phyloP scores from a whole-genome alignment of 2,888 invertebrate genomes.

The Disparrhopalites patrizii region DNA sequence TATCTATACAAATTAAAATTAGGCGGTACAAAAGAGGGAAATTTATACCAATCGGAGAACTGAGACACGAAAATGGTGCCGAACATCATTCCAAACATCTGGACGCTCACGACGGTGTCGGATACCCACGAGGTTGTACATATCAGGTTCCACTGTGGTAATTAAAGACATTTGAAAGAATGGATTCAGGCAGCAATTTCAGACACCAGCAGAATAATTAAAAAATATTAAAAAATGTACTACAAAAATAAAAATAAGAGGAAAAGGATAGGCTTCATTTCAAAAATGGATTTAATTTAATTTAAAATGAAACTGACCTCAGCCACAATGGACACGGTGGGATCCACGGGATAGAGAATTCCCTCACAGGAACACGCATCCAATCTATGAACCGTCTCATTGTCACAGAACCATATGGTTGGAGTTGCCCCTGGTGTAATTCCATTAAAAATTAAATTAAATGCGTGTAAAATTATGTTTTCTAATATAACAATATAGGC shows the following conservation, averaged over 20 bases:
- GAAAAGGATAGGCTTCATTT: no score
- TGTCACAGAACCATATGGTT: constrained; percentile 6
- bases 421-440: constrained; percentile 2
- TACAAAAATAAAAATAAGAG: no score
- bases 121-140: constrained; percentile 39
- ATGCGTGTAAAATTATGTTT: no score
- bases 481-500: not conserved
- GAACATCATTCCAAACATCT: constrained; percentile 40
- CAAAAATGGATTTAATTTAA: no score
- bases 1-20: no score
- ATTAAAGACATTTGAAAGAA: no score
- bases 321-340: constrained; percentile 21
- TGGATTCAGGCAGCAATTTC: no score
- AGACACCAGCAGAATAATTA: no score
- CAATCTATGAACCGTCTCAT: not conserved
- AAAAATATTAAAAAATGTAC: no score
- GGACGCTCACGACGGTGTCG: constrained; percentile 38
- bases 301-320: no score
- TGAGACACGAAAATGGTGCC: constrained; percentile 34
- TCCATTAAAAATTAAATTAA: no score
- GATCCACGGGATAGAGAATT: not conserved
- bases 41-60: constrained; percentile 41
- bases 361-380: constrained; percentile 1
- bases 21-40: no score
- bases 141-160: constrained; percentile 28